A percentile compares a stretch with the other conserved stretches of the same genome.
phyloP scores from a whole-genome alignment of 1,140 invertebrate genomes.

The Conus ventricosus region DNA sequence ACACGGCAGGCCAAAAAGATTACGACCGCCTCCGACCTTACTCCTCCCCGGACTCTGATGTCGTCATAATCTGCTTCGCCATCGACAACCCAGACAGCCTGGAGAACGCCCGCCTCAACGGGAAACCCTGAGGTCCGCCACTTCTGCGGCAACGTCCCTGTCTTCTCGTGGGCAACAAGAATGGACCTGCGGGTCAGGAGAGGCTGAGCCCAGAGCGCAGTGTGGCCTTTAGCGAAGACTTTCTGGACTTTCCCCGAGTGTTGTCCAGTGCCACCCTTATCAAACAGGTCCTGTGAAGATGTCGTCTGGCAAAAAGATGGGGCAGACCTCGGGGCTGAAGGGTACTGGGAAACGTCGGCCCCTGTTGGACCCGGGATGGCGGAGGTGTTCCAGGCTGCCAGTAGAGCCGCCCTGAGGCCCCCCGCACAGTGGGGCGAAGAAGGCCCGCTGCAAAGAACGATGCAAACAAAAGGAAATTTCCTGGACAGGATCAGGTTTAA shows the following conservation, averaged over 20 bases:
- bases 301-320: constrained; percentile 50
- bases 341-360: constrained; percentile 67
- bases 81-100: constrained; percentile 83
- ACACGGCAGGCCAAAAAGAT: constrained; percentile 95
- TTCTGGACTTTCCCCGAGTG: constrained; percentile 17
- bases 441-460: too few species aligned
- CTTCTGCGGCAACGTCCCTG: constrained; percentile 96
- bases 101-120: constrained; percentile 96
- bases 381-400: constrained; percentile 66
- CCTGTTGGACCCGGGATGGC: constrained; percentile 60
- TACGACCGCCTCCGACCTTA: constrained; percentile 93
- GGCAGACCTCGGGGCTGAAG: constrained; percentile 51
- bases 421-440: constrained; percentile 81
- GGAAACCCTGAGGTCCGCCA: constrained; percentile 83
- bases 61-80: constrained; percentile 64
- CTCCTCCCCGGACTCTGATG: constrained; percentile 97
- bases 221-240: neutral
- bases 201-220: neutral
- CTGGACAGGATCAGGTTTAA: too few species aligned
- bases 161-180: constrained; percentile 87
- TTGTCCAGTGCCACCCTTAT: constrained; percentile 79
- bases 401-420: constrained; percentile 39
- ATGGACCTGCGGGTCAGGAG: constrained; percentile 86
- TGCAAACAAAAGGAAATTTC: too few species aligned
- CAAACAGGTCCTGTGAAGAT: constrained; percentile 79